Evolutionary conservation across 1,140 invertebrate species (phyloP).

Genomic region (Pantala flavescens): DNA sequence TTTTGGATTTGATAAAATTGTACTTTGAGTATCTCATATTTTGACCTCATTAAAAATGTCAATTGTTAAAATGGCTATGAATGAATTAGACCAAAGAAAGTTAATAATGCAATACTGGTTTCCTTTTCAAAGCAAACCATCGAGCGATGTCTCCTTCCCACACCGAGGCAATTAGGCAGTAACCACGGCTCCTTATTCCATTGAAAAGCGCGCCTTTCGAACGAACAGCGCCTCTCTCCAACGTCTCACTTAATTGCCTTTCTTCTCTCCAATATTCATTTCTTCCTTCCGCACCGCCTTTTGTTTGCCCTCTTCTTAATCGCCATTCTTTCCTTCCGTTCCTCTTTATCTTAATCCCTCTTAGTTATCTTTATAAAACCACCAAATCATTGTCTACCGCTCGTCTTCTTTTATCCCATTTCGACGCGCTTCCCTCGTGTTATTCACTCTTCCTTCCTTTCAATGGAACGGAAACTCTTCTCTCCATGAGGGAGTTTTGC

Average conservation of each 20-base stretch:
- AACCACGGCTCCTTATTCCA: too few species aligned
- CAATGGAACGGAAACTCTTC: neutral
- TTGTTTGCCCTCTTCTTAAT: neutral
- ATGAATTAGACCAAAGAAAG: too few species aligned
- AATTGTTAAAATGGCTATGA: too few species aligned
- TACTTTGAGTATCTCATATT: too few species aligned
- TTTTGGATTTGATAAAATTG: too few species aligned
- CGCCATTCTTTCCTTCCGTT: neutral
- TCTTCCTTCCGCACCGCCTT: neutral
- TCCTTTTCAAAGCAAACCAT: too few species aligned
- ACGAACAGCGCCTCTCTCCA: neutral
- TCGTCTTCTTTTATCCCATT: neutral
- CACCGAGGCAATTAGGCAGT: too few species aligned
- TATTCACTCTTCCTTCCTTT: constrained; percentile 3
- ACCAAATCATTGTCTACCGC: neutral
- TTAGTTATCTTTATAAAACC: neutral
- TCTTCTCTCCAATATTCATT: neutral
- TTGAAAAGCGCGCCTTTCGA: neutral
- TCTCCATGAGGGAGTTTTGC: neutral
- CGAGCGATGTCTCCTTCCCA: too few species aligned
- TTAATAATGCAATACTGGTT: too few species aligned
- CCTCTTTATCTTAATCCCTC: neutral
- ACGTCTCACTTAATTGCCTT: neutral
- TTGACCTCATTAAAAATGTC: too few species aligned
- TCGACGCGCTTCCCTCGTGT: neutral